These are phyloP conservation scores for Hydra vulgaris DNA, from an alignment of 30 jellyfish, hydroid and myxozoan genomes.

Conservation along the genomic window DNA sequence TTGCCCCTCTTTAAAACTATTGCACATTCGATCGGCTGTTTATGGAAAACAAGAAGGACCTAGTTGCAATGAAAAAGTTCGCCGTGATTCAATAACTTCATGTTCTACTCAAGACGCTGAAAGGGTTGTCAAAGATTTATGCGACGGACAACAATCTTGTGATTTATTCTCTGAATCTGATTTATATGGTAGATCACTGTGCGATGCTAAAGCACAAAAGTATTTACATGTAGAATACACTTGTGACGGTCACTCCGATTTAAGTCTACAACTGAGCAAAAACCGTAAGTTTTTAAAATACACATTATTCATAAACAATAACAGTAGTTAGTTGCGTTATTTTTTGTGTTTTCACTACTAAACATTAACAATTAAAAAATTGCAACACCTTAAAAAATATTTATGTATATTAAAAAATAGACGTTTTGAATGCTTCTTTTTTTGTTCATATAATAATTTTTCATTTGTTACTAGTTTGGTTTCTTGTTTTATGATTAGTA, in stretches of 20 bases:
- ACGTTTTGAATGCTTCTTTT: no score
- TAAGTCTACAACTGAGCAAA: slow-evolving; percentile 28
- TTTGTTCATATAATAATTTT: no score
- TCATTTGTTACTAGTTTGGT: no score
- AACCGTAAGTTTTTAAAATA: neutral
- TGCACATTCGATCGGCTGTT: slow-evolving; percentile 72
- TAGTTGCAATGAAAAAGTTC: slow-evolving; percentile 66
- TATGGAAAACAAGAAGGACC: slow-evolving; percentile 77
- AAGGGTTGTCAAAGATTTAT: slow-evolving; percentile 47
- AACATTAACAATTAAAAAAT: no score
- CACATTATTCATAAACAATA: no score
- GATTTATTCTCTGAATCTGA: slow-evolving; percentile 76
- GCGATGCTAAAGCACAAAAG: slow-evolving; percentile 41
- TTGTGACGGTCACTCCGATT: slow-evolving; percentile 62
- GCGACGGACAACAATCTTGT: slow-evolving; percentile 98
- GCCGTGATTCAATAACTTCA: slow-evolving; percentile 68
- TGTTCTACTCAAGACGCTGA: slow-evolving; percentile 84
- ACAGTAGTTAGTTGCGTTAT: no score
- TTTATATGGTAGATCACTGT: slow-evolving; percentile 64
- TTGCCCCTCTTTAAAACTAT: slow-evolving; percentile 65
- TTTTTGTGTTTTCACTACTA: no score
- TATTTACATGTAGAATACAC: slow-evolving; percentile 74
- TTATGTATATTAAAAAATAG: no score
- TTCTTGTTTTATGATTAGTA: no score
- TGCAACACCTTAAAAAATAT: no score